A percentile compares a stretch with the other conserved stretches of the same genome.
Conservation (phyloP, 2,797 vertebrate genomes). For the Chiroxiphia lanceolata region DNA sequence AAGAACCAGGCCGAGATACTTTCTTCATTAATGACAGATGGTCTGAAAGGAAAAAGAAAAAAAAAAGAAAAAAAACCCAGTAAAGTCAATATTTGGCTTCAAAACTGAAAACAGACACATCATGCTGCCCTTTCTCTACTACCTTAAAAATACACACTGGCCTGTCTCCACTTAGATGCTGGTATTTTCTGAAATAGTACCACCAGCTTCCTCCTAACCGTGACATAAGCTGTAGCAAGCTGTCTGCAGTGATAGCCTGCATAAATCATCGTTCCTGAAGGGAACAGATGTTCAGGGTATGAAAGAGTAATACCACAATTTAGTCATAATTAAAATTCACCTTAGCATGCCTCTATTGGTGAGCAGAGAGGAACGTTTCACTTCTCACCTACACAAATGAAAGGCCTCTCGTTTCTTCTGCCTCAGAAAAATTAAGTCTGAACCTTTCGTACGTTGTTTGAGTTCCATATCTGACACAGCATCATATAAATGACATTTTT, state of each 20-base stretch:
- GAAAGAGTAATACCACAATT: conserved; percentile 90
- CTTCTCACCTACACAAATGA: conserved; percentile 72
- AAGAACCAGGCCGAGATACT: conserved; percentile 59
- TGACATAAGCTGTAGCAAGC: conserved; percentile 88
- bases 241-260: conserved; percentile 87
- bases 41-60: conserved; percentile 65
- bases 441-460: conserved; percentile 11
- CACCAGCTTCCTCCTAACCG: conserved; percentile 78
- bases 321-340: conserved; percentile 93
- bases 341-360: conserved; percentile 82
- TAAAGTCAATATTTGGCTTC: conserved; percentile 75
- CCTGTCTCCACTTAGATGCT: conserved; percentile 69
- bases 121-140: not conserved
- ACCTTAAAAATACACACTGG: conserved; percentile 66
- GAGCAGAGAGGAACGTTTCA: conserved; percentile 77
- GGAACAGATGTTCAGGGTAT: conserved; percentile 89
- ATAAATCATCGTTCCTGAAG: conserved; percentile 91
- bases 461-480: not conserved
- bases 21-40: conserved; percentile 76
- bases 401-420: conserved; percentile 64
- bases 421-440: conserved; percentile 59
- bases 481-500: conserved; percentile 3
- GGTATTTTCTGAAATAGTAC: conserved; percentile 76
- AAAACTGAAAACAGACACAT: conserved; percentile 59
- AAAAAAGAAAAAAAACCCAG: not conserved